Percentiles rank a stretch among this genome's conserved stretches.
phyloP scores from a whole-genome alignment of 2,113 vertebrate genomes.

The Platysteira castanea region DNA sequence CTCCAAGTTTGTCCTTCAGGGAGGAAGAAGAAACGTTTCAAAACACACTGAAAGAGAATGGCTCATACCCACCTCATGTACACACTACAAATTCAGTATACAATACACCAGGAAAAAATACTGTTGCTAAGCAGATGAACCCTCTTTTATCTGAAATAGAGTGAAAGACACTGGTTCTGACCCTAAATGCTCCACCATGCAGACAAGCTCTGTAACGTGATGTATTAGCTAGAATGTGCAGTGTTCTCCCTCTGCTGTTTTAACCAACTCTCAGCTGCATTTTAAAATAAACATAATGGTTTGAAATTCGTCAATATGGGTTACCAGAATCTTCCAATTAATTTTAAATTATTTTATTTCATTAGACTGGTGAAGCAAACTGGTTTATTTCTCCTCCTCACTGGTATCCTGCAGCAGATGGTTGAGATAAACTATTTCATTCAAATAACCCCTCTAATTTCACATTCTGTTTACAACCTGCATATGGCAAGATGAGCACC shows the following conservation, averaged over 20 bases:
- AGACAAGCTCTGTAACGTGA: not conserved
- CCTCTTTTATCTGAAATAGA: not conserved
- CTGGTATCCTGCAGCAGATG: not conserved
- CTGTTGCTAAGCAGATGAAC: not conserved
- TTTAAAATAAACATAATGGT: not conserved
- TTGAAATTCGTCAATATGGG: not conserved
- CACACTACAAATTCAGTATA: not conserved
- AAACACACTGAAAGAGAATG: not conserved
- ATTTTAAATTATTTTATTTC: not conserved
- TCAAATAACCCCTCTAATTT: constrained; percentile 8
- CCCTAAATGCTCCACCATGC: not conserved
- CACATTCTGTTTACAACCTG: not conserved
- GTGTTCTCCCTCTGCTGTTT: not conserved
- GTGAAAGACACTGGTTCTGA: not conserved
- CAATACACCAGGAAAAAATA: not conserved
- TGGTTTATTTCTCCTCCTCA: not conserved
- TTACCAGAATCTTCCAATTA: not conserved
- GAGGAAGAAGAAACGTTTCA: not conserved
- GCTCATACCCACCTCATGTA: not conserved
- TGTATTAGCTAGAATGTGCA: not conserved
- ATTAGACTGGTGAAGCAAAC: not conserved
- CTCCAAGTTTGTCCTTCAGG: not conserved
- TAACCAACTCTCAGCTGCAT: not conserved
- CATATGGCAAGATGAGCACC: not conserved
- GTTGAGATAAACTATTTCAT: not conserved